Evolutionary conservation across 2,888 invertebrate species (phyloP).

Genomic region (Drosophila flavopinicola): DNA sequence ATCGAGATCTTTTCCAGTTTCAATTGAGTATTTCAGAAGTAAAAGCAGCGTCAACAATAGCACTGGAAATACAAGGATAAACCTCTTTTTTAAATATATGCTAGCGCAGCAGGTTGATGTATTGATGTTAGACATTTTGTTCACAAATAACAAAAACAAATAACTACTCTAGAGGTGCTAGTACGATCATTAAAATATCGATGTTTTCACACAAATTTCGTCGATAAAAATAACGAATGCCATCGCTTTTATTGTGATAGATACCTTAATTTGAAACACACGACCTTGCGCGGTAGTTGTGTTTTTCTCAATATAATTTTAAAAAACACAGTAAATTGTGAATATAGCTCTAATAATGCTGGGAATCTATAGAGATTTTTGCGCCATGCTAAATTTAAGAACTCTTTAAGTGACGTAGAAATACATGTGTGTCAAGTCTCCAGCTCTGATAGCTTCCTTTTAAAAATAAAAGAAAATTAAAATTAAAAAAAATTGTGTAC

Average conservation of each 20-base stretch:
- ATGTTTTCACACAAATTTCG: neutral
- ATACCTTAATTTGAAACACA: too few species aligned
- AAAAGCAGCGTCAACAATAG: constrained; percentile 1
- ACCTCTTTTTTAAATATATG: constrained; percentile 19
- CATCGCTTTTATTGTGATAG: neutral
- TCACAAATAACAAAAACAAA: constrained; percentile 9
- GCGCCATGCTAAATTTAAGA: too few species aligned
- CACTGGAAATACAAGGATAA: constrained; percentile 10
- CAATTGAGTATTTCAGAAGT: constrained; percentile 22
- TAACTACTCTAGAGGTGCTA: constrained; percentile 6
- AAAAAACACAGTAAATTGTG: too few species aligned
- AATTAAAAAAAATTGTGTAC: too few species aligned
- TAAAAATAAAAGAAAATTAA: too few species aligned
- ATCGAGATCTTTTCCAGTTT: neutral
- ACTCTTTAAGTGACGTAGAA: too few species aligned
- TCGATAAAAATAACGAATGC: neutral
- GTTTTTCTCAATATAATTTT: too few species aligned
- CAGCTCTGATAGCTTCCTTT: neutral
- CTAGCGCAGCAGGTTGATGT: neutral
- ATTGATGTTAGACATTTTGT: constrained; percentile 19
- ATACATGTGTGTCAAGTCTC: too few species aligned
- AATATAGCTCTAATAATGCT: too few species aligned
- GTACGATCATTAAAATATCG: neutral
- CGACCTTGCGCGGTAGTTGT: too few species aligned
- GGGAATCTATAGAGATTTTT: too few species aligned